Conservation (phyloP, 2,888 invertebrate genomes). For the Cordilura impudica region DNA sequence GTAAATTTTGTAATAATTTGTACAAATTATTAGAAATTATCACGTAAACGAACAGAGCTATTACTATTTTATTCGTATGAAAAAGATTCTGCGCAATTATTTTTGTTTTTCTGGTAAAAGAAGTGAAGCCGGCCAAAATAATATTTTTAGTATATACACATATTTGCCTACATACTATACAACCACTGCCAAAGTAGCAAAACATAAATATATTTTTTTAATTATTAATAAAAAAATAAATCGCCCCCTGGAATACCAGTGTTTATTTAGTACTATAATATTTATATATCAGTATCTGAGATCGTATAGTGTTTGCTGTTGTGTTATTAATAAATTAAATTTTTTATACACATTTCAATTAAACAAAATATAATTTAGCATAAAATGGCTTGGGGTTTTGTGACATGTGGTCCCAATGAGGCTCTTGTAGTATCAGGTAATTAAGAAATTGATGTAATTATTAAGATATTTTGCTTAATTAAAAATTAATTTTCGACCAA, state of each 20-base stretch:
- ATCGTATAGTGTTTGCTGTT: background rate
- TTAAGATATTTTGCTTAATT: background rate
- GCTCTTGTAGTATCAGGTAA: constrained; percentile 95
- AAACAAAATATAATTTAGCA: background rate
- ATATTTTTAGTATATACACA: constrained; percentile 54
- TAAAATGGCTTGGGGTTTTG: constrained; percentile 90
- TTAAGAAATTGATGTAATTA: constrained; percentile 3
- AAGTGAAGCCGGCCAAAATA: constrained; percentile 53
- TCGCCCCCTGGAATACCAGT: background rate
- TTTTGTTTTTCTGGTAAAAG: background rate
- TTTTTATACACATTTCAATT: background rate
- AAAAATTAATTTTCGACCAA: background rate
- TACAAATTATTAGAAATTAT: too few relatives aligned
- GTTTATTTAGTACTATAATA: background rate
- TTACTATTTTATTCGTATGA: constrained; percentile 1
- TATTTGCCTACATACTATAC: constrained; percentile 30
- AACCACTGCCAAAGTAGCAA: constrained; percentile 33
- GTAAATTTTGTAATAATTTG: too few relatives aligned
- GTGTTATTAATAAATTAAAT: background rate
- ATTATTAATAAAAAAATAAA: background rate
- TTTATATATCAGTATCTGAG: too few relatives aligned
- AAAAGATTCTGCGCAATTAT: constrained; percentile 50
- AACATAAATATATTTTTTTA: background rate
- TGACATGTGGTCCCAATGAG: constrained; percentile 96
- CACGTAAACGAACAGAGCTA: too few relatives aligned